Percentiles rank a stretch among this genome's conserved stretches.
phyloP scores from a whole-genome alignment of 1,140 invertebrate species.

The Lineus longissimus region DNA sequence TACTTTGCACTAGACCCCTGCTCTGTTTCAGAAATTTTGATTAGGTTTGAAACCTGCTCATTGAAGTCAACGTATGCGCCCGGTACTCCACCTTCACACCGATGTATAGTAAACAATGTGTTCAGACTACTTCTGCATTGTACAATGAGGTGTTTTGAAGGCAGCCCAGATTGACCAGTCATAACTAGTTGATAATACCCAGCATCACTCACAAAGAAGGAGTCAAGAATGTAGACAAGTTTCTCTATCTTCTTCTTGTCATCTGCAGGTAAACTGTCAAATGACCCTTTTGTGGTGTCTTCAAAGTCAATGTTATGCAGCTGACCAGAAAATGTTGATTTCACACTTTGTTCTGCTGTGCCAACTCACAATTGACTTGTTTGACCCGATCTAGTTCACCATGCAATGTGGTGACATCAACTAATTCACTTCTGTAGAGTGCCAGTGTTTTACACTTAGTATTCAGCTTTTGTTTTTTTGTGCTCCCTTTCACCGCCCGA shows the following conservation, averaged over 20 bases:
- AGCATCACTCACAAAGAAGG: not conserved
- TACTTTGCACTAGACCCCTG: not conserved
- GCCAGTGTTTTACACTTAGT: no score
- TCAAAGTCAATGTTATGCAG: not conserved
- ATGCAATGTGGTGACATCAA: no score
- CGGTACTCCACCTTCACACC: not conserved
- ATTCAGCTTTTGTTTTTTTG: no score
- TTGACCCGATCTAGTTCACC: no score
- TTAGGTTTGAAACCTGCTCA: not conserved
- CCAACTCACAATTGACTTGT: no score
- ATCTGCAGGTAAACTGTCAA: not conserved
- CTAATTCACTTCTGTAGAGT: no score
- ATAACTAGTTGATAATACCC: not conserved
- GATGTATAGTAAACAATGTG: not conserved
- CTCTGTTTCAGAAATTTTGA: not conserved
- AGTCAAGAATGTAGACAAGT: not conserved
- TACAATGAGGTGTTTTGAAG: not conserved
- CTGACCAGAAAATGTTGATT: not conserved
- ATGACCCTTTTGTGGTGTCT: not conserved
- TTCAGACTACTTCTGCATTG: not conserved
- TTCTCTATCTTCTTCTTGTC: not conserved
- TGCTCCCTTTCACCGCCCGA: no score
- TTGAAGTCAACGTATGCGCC: not conserved
- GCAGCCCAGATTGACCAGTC: not conserved
- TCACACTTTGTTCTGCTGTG: not conserved